Conservation (phyloP, 2,113 vertebrate genomes). For the Microtus montanus region DNA sequence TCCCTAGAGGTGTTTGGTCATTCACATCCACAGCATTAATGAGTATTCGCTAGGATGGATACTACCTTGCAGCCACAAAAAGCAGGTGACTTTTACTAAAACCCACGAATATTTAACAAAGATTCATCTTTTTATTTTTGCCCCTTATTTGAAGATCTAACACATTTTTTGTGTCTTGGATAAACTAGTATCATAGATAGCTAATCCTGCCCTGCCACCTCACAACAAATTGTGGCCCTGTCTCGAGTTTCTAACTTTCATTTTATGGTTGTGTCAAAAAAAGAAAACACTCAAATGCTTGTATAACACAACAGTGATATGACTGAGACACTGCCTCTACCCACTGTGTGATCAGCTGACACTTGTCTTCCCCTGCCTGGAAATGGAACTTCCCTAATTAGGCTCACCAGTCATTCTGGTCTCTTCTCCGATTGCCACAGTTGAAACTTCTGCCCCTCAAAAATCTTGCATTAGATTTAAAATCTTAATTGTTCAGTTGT, state of each 20-base stretch:
- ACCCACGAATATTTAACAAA: background rate
- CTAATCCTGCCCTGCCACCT: background rate
- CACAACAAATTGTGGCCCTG: conserved; percentile 8
- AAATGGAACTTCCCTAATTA: background rate
- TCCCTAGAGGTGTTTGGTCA: conserved; percentile 18
- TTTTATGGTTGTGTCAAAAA: background rate
- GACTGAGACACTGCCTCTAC: background rate
- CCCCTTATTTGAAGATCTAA: background rate
- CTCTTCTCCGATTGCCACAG: background rate
- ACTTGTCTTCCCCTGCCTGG: background rate
- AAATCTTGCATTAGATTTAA: background rate
- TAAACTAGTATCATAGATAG: background rate
- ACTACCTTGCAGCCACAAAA: background rate
- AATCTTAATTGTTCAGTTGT: background rate
- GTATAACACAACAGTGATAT: background rate
- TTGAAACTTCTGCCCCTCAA: background rate
- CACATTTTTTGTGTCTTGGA: background rate
- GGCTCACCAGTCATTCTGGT: background rate
- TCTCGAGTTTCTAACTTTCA: background rate
- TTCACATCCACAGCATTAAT: background rate
- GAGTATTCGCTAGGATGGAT: background rate
- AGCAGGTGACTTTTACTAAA: conserved; percentile 11
- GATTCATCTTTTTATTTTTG: background rate
- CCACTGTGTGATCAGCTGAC: background rate
- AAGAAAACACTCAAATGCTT: background rate